These are phyloP conservation scores for Diloba caeruleocephala DNA, from an alignment of 2,888 invertebrate species.

Conservation along the genomic window DNA sequence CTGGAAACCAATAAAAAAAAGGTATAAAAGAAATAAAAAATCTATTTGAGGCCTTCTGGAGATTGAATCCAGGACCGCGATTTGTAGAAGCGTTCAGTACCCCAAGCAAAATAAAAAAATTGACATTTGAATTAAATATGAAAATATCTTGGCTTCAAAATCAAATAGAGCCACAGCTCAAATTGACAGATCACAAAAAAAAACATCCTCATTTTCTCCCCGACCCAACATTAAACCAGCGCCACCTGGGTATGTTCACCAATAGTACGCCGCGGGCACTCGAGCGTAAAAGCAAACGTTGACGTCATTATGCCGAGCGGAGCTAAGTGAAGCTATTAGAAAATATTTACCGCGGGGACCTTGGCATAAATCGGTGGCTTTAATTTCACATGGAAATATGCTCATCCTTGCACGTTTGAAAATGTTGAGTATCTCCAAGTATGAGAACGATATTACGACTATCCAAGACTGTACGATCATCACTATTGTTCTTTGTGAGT, in stretches of 20 bases:
- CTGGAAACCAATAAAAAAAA: no score
- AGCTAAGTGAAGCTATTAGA: constrained; percentile 44
- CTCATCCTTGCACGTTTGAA: neutral
- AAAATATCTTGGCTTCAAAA: no score
- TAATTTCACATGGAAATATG: constrained; percentile 8
- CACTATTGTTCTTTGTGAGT: no score
- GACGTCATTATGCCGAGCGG: constrained; percentile 42
- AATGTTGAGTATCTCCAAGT: neutral
- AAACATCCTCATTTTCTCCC: neutral
- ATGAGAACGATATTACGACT: no score
- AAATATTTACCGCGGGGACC: constrained; percentile 45
- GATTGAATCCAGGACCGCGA: no score
- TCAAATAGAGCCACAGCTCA: no score
- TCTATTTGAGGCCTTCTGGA: no score
- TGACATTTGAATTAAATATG: no score
- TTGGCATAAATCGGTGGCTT: constrained; percentile 33
- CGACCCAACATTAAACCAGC: neutral
- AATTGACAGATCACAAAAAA: neutral
- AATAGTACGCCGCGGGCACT: constrained; percentile 28
- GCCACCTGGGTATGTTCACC: constrained; percentile 25
- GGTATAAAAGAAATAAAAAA: no score
- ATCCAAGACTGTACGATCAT: no score
- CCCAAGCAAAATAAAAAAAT: no score
- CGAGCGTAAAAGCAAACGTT: constrained; percentile 40
- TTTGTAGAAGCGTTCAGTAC: no score